A percentile compares a stretch with the other conserved stretches of the same genome.
phyloP scores from a whole-genome alignment of 2,113 vertebrate species.

The Paradisaea rubra region DNA sequence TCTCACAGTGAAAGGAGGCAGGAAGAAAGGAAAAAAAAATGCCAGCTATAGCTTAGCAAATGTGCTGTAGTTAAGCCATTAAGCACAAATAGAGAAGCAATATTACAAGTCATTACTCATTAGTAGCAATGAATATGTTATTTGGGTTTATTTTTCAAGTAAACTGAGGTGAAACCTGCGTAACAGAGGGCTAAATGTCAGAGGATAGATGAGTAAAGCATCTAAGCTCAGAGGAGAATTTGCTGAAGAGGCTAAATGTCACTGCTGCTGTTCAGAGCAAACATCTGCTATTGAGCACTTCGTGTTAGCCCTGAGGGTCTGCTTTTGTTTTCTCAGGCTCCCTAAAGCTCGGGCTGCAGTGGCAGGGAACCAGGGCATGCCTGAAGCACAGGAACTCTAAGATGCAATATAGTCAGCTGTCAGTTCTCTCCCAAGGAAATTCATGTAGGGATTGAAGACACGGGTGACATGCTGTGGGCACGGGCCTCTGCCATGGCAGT shows the following conservation, averaged over 20 bases:
- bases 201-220: neutral
- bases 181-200: neutral
- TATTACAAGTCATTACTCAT: conserved; percentile 54
- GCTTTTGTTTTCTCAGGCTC: neutral
- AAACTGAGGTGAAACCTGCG: neutral
- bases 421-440: neutral
- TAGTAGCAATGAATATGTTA: conserved; percentile 18
- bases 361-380: neutral
- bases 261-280: neutral
- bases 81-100: neutral
- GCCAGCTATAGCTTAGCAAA: neutral
- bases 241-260: neutral
- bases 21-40: neutral
- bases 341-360: neutral
- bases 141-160: conserved; percentile 22
- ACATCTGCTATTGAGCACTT: neutral
- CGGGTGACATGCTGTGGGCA: neutral
- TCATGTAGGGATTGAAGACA: rapidly evolving
- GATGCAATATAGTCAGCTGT: neutral
- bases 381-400: neutral
- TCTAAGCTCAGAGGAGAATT: neutral
- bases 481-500: too few relatives aligned
- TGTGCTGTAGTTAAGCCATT: conserved; percentile 14
- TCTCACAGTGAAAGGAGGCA: neutral
- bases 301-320: neutral